Evolutionary conservation across 2,888 invertebrate genomes (phyloP).

Genomic region (Orchesella flavescens): DNA sequence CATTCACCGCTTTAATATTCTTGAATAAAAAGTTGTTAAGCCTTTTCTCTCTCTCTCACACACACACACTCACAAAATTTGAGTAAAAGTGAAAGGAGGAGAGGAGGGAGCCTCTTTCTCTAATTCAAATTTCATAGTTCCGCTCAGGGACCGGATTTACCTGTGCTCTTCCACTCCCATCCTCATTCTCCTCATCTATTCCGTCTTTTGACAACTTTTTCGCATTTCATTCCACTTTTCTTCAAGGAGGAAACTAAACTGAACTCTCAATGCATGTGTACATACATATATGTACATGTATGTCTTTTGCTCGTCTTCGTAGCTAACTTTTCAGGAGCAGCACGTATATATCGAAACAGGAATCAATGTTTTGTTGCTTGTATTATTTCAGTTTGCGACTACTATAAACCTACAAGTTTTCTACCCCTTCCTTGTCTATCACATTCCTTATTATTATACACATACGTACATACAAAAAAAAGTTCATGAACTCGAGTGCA

Average conservation of each 20-base stretch:
- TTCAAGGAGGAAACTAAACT: background rate
- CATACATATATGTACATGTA: background rate
- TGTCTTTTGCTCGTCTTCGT: background rate
- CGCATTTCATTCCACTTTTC: conserved; percentile 8
- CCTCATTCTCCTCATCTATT: background rate
- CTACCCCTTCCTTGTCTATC: background rate
- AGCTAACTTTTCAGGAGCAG: background rate
- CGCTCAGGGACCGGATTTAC: conserved; percentile 66
- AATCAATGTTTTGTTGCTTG: conserved; percentile 12
- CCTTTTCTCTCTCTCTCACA: background rate
- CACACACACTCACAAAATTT: conserved; percentile 27
- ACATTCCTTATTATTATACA: background rate
- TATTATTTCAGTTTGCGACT: background rate
- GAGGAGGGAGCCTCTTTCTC: conserved; percentile 28
- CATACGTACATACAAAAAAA: background rate
- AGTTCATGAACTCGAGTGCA: conserved; percentile 34
- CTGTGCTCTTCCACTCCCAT: conserved; percentile 31
- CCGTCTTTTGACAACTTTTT: conserved; percentile 4
- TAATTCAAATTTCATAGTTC: conserved; percentile 71
- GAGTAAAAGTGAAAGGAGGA: conserved; percentile 28
- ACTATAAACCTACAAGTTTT: background rate
- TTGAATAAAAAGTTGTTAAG: conserved; percentile 43
- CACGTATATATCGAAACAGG: background rate
- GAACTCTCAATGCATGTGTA: conserved; percentile 4
- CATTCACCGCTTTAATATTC: conserved; percentile 21